Evolutionary conservation across 2,888 invertebrate species (phyloP), one percentile per base, ranked within the genome.

Genomic region (Oligia fasciuncula): DNA sequence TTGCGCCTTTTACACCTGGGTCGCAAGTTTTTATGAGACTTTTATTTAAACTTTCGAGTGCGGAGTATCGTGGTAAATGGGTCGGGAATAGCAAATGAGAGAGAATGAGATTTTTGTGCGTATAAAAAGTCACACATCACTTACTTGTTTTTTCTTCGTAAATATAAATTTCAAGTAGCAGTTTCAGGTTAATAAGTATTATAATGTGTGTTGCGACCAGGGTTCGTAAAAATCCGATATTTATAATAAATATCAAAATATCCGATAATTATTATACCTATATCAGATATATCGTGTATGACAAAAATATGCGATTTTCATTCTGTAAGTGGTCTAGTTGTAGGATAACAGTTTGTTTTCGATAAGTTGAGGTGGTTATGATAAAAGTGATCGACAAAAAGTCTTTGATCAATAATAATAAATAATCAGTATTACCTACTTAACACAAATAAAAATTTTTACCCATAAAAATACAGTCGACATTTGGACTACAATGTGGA

Each of bases 1-100:
- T 79, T 85, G 17, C 65, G 75, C 80, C 65, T 78, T 72, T 76
- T 78, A 83, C 73, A 79, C 83, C 83, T 85, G 77, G 35, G 76
- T 74, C 66, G 62, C 69, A 66, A 70, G 79, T 75, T 85, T 77
- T 83, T 77, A 85, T 75, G 73, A 43, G 73, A 57, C 73, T 72
- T 85, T 77, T 85, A 77, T 83, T 74, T 76, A 68, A 76, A 76
- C 66, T 79, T 76, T 74, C 51, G 49, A 79, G 69, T 77, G 17
- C 49, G 70, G 65, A 65, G 72, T 51, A 79, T 68, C 68, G 46
- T 63, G 40, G 76, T 72, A 70, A 82, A 70, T 82, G 69, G 43
- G 57, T 43, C 11, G 66, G 63, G 57, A 73, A 81, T 69, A 62
- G 68, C 19, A 40, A 54, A 80, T 62, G 67, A 60, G 60, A 43